These are phyloP conservation scores for Rhabditoides inermis DNA, from an alignment of 2,888 invertebrate species.

Conservation along the genomic window DNA sequence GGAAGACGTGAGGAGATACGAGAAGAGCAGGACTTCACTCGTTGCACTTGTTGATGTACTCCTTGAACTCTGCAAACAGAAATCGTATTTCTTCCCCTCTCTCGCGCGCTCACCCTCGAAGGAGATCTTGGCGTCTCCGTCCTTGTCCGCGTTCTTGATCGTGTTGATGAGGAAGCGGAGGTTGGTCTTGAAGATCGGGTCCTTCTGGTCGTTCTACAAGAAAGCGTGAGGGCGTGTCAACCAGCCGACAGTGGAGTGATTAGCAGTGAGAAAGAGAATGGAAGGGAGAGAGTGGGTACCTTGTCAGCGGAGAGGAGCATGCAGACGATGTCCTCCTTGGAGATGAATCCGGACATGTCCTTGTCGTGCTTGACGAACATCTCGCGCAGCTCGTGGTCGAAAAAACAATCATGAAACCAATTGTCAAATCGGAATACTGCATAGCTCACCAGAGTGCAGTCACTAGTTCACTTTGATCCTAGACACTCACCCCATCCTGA, in stretches of 20 bases:
- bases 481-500: too few relatives aligned
- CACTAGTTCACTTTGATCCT: too few relatives aligned
- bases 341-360: slow-evolving; percentile 41
- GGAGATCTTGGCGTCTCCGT: slow-evolving; percentile 43
- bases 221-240: not conserved
- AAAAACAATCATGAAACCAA: too few relatives aligned
- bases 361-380: slow-evolving; percentile 41
- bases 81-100: slow-evolving; percentile 63
- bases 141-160: slow-evolving; percentile 45
- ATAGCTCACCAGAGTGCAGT: too few relatives aligned
- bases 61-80: slow-evolving; percentile 37
- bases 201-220: slow-evolving; percentile 35
- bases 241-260: too few relatives aligned
- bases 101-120: slow-evolving; percentile 28
- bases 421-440: too few relatives aligned
- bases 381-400: slow-evolving; percentile 37
- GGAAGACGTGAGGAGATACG: too few relatives aligned
- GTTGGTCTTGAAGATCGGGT: slow-evolving; percentile 45
- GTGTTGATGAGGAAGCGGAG: slow-evolving; percentile 43
- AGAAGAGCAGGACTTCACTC: not conserved
- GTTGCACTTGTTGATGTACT: slow-evolving; percentile 41
- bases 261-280: not conserved
- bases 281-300: slow-evolving; percentile 11
- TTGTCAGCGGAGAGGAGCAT: slow-evolving; percentile 46
- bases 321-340: slow-evolving; percentile 41